Percentiles rank a stretch among this genome's conserved stretches.
phyloP scores from a whole-genome alignment of 1,140 invertebrate species.

The Hetaerina americana region DNA sequence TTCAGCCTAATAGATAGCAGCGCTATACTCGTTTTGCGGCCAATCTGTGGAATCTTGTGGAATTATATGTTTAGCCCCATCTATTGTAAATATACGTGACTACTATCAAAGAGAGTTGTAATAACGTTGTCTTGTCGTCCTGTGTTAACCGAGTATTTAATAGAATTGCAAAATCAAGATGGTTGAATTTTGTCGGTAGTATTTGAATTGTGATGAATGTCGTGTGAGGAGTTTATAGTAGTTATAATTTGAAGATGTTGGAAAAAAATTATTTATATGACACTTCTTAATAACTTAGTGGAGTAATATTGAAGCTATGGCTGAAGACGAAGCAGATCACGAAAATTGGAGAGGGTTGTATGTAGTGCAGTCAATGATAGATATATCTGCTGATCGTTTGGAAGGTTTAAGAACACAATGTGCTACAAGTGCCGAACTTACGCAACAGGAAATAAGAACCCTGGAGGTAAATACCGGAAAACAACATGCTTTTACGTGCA shows the following conservation, averaged over 20 bases:
- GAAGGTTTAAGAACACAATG: conserved; percentile 85
- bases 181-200: not conserved
- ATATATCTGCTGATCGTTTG: conserved; percentile 81
- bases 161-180: not conserved
- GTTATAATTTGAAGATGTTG: not conserved
- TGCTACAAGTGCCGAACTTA: conserved; percentile 79
- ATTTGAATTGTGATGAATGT: not conserved
- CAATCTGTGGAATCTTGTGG: too few relatives aligned
- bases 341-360: conserved; percentile 40
- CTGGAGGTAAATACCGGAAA: conserved; percentile 56
- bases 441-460: conserved; percentile 87
- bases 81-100: too few relatives aligned
- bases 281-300: not conserved
- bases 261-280: not conserved
- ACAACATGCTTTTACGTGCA: not conserved
- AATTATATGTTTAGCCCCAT: too few relatives aligned
- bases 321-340: conserved; percentile 34
- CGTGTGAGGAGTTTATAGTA: not conserved
- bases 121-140: not conserved
- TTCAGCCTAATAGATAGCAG: too few relatives aligned
- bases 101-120: not conserved
- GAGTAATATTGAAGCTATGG: conserved; percentile 22
- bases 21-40: too few relatives aligned
- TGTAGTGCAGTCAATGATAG: conserved; percentile 84
- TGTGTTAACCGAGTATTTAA: not conserved